A percentile compares a stretch with the other conserved stretches of the same genome.
These are phyloP conservation scores for Thryonomys swinderianus DNA, from an alignment of 2,113 vertebrate species.

Conservation along the genomic window DNA sequence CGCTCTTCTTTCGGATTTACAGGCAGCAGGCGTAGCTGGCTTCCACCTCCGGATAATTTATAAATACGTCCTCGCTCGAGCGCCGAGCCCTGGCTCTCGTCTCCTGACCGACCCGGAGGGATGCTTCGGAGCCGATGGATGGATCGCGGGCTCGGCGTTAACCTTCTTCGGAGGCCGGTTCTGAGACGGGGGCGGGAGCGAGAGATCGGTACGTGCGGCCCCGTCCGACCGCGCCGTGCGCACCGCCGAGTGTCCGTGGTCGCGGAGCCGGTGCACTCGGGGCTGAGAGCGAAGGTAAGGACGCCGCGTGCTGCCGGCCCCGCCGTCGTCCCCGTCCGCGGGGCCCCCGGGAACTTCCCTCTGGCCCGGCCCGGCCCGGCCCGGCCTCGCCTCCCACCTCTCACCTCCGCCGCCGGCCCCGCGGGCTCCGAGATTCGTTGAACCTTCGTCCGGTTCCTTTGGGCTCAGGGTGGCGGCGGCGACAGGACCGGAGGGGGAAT, in stretches of 20 bases:
- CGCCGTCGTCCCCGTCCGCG: constrained; percentile 34
- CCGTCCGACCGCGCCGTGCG: constrained; percentile 82
- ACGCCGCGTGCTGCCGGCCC: constrained; percentile 78
- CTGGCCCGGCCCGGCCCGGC: too few relatives aligned
- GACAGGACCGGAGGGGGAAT: not conserved
- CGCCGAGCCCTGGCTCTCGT: constrained; percentile 4
- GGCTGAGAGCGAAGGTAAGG: constrained; percentile 89
- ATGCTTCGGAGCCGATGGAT: constrained; percentile 85
- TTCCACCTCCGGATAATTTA: constrained; percentile 23
- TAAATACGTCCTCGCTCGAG: constrained; percentile 57
- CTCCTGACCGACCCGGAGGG: constrained; percentile 68
- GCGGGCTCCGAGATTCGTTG: not conserved
- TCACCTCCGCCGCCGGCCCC: not conserved
- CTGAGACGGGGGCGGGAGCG: constrained; percentile 71
- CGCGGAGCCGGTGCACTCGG: constrained; percentile 86
- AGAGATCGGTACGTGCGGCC: constrained; percentile 82
- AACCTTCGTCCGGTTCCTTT: not conserved
- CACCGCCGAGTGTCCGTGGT: constrained; percentile 85
- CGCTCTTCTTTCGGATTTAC: constrained; percentile 74
- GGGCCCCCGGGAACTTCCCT: constrained; percentile 74
- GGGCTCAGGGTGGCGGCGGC: not conserved
- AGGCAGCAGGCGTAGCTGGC: constrained; percentile 67
- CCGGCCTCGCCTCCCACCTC: constrained; percentile 20
- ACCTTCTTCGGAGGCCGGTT: constrained; percentile 78
- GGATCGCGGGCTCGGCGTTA: constrained; percentile 62